These are phyloP conservation scores for Ciona savignyi DNA, from an alignment of 23 tunicate genomes.

Conservation along the genomic window DNA sequence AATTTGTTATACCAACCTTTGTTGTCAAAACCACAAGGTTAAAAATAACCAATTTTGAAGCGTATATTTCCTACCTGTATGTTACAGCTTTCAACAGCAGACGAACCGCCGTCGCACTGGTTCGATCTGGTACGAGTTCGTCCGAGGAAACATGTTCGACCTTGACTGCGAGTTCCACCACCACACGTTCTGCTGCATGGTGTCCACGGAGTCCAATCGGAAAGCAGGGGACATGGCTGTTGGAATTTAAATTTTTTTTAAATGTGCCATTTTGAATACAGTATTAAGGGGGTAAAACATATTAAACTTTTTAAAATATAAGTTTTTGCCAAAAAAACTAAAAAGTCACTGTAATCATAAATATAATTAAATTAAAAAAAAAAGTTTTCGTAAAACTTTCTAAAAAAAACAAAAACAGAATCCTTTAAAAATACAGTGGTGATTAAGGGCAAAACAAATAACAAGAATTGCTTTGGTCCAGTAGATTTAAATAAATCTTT, in stretches of 20 bases:
- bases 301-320: no score
- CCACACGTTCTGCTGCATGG: constrained; percentile 66
- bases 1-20: no score
- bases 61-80: constrained; percentile 15
- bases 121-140: not conserved
- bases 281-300: no score
- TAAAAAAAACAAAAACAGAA: not conserved
- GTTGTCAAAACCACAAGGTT: not conserved
- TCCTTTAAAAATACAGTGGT: not conserved
- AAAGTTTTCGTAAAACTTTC: no score
- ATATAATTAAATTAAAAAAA: no score
- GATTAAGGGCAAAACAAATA: no score
- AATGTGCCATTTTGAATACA: no score
- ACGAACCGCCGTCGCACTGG: constrained; percentile 13
- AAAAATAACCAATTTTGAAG: not conserved
- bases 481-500: no score
- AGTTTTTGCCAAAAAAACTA: no score
- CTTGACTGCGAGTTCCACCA: constrained; percentile 40
- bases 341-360: no score
- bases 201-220: constrained; percentile 49
- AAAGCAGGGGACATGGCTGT: constrained; percentile 47
- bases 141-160: constrained; percentile 45
- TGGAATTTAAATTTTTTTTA: no score
- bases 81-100: constrained; percentile 10
- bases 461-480: no score